These are phyloP conservation scores for Dryomyza anilis DNA, from an alignment of 2,888 invertebrate species.

Conservation along the genomic window DNA sequence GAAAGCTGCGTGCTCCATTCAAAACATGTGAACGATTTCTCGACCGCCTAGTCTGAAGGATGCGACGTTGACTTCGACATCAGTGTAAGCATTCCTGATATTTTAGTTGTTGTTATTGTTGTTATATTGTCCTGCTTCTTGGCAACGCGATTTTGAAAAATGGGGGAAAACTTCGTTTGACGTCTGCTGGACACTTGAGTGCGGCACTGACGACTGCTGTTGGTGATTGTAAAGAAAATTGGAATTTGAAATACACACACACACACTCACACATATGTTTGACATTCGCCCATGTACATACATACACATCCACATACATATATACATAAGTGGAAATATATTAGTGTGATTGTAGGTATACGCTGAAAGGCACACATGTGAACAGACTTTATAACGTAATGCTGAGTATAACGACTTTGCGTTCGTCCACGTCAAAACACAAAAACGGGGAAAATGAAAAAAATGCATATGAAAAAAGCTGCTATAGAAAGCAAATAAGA, in stretches of 20 bases:
- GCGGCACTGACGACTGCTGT: constrained; percentile 22
- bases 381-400: background rate
- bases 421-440: constrained; percentile 16
- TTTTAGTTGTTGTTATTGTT: constrained; percentile 7
- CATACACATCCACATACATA: constrained; percentile 1
- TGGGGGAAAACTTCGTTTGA: constrained; percentile 24
- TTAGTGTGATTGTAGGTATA: background rate
- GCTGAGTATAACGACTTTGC: constrained; percentile 15
- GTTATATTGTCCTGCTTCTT: constrained; percentile 12
- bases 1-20: constrained; percentile 12
- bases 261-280: background rate
- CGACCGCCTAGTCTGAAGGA: background rate
- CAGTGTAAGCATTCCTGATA: background rate
- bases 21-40: constrained; percentile 12
- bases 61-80: background rate
- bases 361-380: background rate
- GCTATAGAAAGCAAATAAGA: background rate
- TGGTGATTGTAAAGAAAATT: constrained; percentile 27
- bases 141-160: constrained; percentile 28
- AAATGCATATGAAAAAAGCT: background rate
- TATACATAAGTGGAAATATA: background rate
- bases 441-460: background rate
- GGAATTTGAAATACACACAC: constrained; percentile 22
- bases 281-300: background rate
- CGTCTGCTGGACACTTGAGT: constrained; percentile 29